Evolutionary conservation across 2,888 invertebrate species (phyloP).

Genomic region (Desoria tigrina): DNA sequence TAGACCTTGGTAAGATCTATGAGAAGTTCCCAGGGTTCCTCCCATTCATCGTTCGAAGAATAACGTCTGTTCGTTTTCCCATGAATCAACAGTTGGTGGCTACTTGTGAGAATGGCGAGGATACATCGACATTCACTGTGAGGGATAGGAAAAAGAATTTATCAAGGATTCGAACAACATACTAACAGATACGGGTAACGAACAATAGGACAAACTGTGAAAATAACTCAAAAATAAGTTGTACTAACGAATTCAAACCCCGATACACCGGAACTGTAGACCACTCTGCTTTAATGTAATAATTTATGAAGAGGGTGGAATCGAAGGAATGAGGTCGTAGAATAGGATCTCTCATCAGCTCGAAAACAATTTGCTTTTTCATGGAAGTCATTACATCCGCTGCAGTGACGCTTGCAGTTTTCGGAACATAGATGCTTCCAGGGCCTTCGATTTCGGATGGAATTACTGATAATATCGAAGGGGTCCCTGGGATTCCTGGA

Average conservation of each 20-base stretch:
- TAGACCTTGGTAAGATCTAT: conserved; percentile 29
- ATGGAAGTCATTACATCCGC: not conserved
- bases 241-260: not conserved
- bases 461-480: not conserved
- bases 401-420: not conserved
- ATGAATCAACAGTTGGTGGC: conserved; percentile 17
- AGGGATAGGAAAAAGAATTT: not conserved
- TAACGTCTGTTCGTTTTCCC: conserved; percentile 1
- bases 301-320: not conserved
- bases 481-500: not conserved
- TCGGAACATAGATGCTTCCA: not conserved
- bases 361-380: conserved; percentile 14
- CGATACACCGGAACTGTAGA: conserved; percentile 13
- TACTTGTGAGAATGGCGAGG: conserved; percentile 23
- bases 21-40: conserved; percentile 28
- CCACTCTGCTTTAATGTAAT: conserved; percentile 7
- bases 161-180: not conserved
- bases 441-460: conserved; percentile 9
- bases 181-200: not conserved
- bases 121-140: conserved; percentile 27
- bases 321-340: conserved; percentile 3
- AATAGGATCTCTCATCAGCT: conserved; percentile 15
- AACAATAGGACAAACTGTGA: not conserved
- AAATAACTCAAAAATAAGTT: not conserved
- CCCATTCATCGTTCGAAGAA: conserved; percentile 5